Percentiles rank a stretch among this genome's conserved stretches.
Conservation (phyloP, 53 echinoderm and acorn worm genomes). For the Holothuria scabra region DNA sequence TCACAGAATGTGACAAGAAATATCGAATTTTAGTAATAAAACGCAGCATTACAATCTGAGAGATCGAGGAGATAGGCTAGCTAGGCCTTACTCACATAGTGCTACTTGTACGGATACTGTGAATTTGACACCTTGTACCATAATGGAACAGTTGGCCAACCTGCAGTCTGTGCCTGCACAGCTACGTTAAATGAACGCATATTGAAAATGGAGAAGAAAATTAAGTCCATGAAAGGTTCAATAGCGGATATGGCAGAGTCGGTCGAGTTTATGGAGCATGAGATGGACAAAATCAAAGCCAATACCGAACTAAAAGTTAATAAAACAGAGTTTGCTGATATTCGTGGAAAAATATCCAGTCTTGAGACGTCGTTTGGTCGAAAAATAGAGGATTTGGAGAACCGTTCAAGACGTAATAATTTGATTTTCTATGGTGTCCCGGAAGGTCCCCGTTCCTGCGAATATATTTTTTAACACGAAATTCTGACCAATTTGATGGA, state of each 20-base stretch:
- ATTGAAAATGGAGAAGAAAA: conserved; percentile 1
- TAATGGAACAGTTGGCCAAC: no score
- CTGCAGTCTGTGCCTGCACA: no score
- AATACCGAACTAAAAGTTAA: no score
- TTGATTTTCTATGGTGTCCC: conserved; percentile 11
- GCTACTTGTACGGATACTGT: no score
- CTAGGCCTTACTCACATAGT: no score
- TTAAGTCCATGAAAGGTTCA: not conserved
- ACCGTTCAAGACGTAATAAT: not conserved
- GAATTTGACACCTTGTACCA: no score
- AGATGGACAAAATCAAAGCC: not conserved
- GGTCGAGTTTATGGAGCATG: conserved; percentile 8
- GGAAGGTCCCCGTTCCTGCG: conserved; percentile 4
- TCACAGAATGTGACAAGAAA: no score
- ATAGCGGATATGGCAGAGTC: conserved; percentile 18
- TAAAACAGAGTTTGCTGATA: not conserved
- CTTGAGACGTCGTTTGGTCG: not conserved
- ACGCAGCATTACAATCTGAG: no score
- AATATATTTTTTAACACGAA: not conserved
- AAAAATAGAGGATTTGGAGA: conserved; percentile 1
- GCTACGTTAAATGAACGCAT: not conserved
- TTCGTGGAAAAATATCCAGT: not conserved
- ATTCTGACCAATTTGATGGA: not conserved
- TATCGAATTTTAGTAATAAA: no score
- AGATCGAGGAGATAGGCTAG: no score